A percentile compares a stretch with the other conserved stretches of the same genome.
Conservation (phyloP, 2,888 invertebrate genomes). For the Busseola fusca region DNA sequence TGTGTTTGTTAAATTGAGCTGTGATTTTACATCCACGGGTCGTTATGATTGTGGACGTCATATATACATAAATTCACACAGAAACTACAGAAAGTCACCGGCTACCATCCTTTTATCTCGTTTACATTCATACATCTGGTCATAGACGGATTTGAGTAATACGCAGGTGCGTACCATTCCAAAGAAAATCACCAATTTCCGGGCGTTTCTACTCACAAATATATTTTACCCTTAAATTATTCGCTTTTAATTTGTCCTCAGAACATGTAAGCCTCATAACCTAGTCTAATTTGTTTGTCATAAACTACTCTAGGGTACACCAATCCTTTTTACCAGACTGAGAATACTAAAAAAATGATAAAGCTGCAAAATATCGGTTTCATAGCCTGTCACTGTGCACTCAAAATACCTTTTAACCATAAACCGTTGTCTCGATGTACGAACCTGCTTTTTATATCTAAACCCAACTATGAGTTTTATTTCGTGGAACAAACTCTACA, state of each 20-base stretch:
- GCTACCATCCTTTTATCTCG: not conserved
- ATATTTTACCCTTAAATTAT: too few species aligned
- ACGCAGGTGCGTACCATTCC: not conserved
- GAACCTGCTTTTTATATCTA: constrained; percentile 1
- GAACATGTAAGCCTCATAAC: too few species aligned
- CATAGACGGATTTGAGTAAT: not conserved
- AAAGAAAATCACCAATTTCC: not conserved
- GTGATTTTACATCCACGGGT: not conserved
- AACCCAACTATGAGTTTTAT: not conserved
- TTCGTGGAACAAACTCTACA: not conserved
- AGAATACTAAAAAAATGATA: not conserved
- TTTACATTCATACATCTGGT: not conserved
- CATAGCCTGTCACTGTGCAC: not conserved
- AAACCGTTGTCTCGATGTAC: not conserved
- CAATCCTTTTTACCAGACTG: not conserved
- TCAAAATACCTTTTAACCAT: constrained; percentile 1
- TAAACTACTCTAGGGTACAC: not conserved
- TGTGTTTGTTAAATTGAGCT: not conserved
- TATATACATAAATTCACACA: not conserved
- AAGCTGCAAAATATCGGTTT: not conserved
- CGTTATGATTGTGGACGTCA: not conserved
- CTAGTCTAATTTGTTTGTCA: too few species aligned
- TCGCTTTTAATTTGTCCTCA: not conserved
- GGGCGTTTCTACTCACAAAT: too few species aligned
- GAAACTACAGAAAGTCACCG: not conserved